A percentile compares a stretch with the other conserved stretches of the same genome.
phyloP scores from a whole-genome alignment of 2,888 invertebrate species.

The Erebia epiphron region DNA sequence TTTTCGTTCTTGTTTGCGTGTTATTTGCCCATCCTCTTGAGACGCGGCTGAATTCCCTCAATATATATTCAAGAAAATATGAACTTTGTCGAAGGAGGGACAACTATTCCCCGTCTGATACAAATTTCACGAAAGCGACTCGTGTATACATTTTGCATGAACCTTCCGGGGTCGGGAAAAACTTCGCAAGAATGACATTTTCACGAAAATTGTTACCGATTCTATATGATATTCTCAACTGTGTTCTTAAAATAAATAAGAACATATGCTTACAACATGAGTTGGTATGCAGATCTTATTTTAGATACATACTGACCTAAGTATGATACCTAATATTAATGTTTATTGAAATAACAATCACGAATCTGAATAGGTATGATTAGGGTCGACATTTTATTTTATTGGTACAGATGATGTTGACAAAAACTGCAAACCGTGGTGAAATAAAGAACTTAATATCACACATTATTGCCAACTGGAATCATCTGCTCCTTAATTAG shows the following conservation, averaged over 20 bases:
- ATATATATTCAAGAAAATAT: constrained; percentile 47
- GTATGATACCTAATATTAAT: background rate
- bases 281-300: background rate
- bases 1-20: constrained; percentile 30
- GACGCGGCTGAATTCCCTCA: constrained; percentile 30
- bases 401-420: background rate
- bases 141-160: constrained; percentile 77
- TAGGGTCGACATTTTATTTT: background rate
- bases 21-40: constrained; percentile 32
- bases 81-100: constrained; percentile 45
- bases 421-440: background rate
- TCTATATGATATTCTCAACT: constrained; percentile 29
- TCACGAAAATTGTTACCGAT: constrained; percentile 45
- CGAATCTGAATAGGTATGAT: background rate
- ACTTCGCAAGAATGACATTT: constrained; percentile 43
- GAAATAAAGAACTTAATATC: background rate
- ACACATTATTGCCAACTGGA: background rate
- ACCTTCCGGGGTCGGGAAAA: constrained; percentile 45
- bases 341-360: background rate
- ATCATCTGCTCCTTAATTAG: constrained; percentile 39
- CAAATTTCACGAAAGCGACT: constrained; percentile 56
- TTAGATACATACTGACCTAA: background rate
- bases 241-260: constrained; percentile 10
- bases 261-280: background rate
- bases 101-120: constrained; percentile 55